Evolutionary conservation across 2,797 vertebrate genomes (phyloP), one percentile per base, ranked within the genome.

Genomic region (Poecilia velifera): DNA sequence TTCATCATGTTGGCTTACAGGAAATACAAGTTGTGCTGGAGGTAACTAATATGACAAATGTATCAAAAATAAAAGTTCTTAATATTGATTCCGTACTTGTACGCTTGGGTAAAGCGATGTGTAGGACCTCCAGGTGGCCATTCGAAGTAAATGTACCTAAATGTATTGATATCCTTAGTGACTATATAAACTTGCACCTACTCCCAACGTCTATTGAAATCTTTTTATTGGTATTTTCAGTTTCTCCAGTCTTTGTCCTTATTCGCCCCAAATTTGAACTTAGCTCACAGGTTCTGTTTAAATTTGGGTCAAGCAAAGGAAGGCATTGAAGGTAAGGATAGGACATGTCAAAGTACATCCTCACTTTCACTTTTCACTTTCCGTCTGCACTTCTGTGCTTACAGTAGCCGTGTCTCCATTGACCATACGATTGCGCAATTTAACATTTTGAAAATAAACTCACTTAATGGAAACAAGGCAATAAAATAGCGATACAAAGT

Each of bases 21-120:
- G 43, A 51, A 55, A 77, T 45, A 68, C 55, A 49, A 68, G 4
- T 4, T 66, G 46, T 78, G 72, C 66, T 74, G n/a, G 55, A 72
- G 18, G 46, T 43, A n/a, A 62, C 68, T 20, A 18, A 12, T 70
- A 36, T 28, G 5, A 49, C 31, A 47, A 72, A 7, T 31, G 18
- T 20, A 18, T 36, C 3, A 5, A 73, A 73, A 14, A 22, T 12
- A 53, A 36, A 71, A n/a, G 9, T 45, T 6, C 41, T 71, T n/a
- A 28, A 45, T 71, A 41, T n/a, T 45, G 10, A n/a, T 71, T 45
- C 12, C 14, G 0, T 13, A 16, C 4, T n/a, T 71, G 25, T 3
- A 25, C 9, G 36, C 9, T 5, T 68, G 64, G 39, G 39, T 41
- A 36, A 18, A 25, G 18, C 1, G 22, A 41, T 10, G 16, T 36